phyloP scores from a whole-genome alignment of 1,140 invertebrate genomes.

The Bombus pyrosoma region DNA sequence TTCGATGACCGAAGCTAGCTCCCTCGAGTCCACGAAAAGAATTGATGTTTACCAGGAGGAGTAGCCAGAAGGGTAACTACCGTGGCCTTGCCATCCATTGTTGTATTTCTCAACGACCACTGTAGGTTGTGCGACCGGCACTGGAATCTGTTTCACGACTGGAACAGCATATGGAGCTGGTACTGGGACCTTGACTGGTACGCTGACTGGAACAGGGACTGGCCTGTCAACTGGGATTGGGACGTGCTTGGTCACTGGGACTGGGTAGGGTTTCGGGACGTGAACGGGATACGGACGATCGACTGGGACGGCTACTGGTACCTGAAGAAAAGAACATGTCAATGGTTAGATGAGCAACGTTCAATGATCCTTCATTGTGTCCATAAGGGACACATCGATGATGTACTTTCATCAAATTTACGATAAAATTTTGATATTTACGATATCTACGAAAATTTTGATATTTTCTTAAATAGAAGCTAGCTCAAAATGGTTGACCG shows the following conservation, averaged over 20 bases:
- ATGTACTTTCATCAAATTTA: no score
- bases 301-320: constrained; percentile 74
- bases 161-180: constrained; percentile 75
- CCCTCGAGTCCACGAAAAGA: neutral
- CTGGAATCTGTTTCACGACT: constrained; percentile 71
- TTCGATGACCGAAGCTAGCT: neutral
- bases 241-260: constrained; percentile 74
- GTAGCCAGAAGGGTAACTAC: constrained; percentile 26
- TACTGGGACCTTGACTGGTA: constrained; percentile 73
- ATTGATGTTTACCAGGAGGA: constrained; percentile 20
- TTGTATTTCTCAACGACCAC: constrained; percentile 49
- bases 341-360: neutral
- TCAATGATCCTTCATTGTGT: neutral
- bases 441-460: no score
- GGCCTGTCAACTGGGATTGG: constrained; percentile 61
- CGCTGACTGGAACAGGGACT: constrained; percentile 49
- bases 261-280: constrained; percentile 72
- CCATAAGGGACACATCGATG: neutral
- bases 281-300: constrained; percentile 73
- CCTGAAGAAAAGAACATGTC: constrained; percentile 49
- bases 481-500: no score
- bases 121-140: constrained; percentile 55
- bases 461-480: no score
- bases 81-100: constrained; percentile 2
- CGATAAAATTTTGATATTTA: no score